Base-by-base conservation (phyloP, 2,797 vertebrate species). In the Lepus townsendii region DNA sequence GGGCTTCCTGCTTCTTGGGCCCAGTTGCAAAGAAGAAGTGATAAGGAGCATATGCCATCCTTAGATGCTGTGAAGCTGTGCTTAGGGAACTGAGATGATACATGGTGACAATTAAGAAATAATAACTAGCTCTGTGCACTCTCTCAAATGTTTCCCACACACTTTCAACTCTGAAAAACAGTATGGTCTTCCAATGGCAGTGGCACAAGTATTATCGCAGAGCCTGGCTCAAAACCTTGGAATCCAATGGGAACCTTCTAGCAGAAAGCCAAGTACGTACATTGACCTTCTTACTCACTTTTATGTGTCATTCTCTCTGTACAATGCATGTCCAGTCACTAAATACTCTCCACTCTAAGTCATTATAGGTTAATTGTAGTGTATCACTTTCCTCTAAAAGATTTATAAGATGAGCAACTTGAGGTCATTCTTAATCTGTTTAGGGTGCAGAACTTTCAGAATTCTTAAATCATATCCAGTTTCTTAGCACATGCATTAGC, bases 221-320 rank as follows among this genome's bases (percentile, higher is more conserved):
- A 99, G 99, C 97, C 98, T 99, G 98, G 99, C 99, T 96, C 99
- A 99, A 98, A 99, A 99, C 98, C 98, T 99, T 89, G 99, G 99
- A 91, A 99, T 99, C 98, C 99, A 99, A 24, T 99, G 99, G 99
- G 99, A 99, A 95, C 99, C 99, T 22, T 98, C 98, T 89, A 97
- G 98, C 93, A 99, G 98, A 98, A 99, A 99, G 97, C 98, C 97
- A 98, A 99, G 99, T 99, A 99, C 83, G 98, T 98, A 97, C 30
- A 47, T 2, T 72, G 54, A 97, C 75, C 91, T 86, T 77, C 82
- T 96, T 96, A 89, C 94, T 80, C 94, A 57, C 93, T 93, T 95
- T 97, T 50, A 5, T 94, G 87, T 96, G 84, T 94, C 69, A 75
- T 95, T 96, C 88, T 92, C 94, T 94, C 96, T 83, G 72, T 94